Percentiles rank a stretch among this genome's conserved stretches.
Conservation (phyloP, 2,113 vertebrate species). For the Apaloderma vittatum region DNA sequence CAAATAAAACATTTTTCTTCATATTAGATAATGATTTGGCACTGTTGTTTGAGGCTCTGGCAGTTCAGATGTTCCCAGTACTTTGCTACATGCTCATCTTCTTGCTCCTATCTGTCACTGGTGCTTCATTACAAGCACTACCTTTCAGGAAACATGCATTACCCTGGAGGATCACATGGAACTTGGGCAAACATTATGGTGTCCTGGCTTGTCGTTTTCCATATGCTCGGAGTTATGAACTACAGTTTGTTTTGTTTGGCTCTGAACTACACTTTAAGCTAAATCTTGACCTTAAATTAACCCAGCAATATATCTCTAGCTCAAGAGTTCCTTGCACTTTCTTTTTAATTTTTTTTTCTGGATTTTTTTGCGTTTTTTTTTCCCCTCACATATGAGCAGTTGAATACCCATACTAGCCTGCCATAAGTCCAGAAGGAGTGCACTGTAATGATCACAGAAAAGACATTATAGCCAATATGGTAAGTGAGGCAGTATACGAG, state of each 20-base stretch:
- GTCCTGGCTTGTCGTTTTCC: background rate
- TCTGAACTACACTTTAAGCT: background rate
- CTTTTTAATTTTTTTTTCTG: background rate
- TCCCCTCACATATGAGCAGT: background rate
- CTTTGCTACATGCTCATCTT: background rate
- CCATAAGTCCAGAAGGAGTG: background rate
- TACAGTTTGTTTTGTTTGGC: background rate
- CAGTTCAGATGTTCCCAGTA: background rate
- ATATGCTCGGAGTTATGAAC: background rate
- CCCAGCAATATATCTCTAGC: background rate
- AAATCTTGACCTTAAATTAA: background rate
- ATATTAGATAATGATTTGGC: background rate
- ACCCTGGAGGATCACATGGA: background rate
- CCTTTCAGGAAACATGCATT: fast-evolving
- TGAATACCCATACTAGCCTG: background rate
- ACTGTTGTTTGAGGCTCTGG: background rate
- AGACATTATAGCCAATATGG: background rate
- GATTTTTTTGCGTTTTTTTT: background rate
- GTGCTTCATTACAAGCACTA: background rate
- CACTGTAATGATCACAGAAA: background rate
- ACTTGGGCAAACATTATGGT: background rate
- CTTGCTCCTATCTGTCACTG: background rate
- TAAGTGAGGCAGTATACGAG: background rate
- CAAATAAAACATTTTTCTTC: background rate
- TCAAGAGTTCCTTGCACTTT: background rate